Base-by-base conservation (phyloP, 2,888 invertebrate species). In the Taphrorychus bicolor region DNA sequence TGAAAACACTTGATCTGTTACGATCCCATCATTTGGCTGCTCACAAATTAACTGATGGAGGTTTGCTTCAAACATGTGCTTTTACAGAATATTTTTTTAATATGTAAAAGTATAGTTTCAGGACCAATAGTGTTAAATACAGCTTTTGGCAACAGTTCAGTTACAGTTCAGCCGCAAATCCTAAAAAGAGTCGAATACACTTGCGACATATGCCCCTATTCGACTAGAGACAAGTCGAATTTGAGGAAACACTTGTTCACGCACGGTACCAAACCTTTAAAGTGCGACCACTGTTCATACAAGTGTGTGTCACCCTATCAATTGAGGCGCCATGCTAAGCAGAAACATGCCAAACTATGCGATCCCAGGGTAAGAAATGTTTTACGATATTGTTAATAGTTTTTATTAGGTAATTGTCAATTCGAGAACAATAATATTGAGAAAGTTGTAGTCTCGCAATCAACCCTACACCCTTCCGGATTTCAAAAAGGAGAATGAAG, bases 301-400 rank as follows among this genome's bases (percentile, higher is more conserved):
- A 72, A 73, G 18, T 76, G 75, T 40, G 74, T 76, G 4, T 76
- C 76, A 5, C 78, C 78, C 0, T 77, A 78, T 65, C 75, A 76
- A 61, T 70, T 78, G 71, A 72, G 74, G 23, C 65, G 71, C 21
- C 78, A 78, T 58, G 65, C 75, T 17, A 76, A 75, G 58, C 76
- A 73, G 61, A 72, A 71, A n/a, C 78, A 78, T 42, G 69, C 49
- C 14, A 69, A 64, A 32, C 24, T 57, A n/a, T 4, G 14, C 3
- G 58, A 65, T 14, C 51, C 60, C n/a, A 56, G 60, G 69, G 69
- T 69, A 61, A 56, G 41, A 17, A 21, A 32, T 14, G 11, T 18
- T 21, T 21, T 14, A n/a, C 9, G 22, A 11, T 11, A 52, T 17
- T 2, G 9, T 7, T 9, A 52, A 21, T 2, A 2, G 17, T 17